Conservation (phyloP, 2,113 vertebrate genomes). For the Eublepharis macularius region DNA sequence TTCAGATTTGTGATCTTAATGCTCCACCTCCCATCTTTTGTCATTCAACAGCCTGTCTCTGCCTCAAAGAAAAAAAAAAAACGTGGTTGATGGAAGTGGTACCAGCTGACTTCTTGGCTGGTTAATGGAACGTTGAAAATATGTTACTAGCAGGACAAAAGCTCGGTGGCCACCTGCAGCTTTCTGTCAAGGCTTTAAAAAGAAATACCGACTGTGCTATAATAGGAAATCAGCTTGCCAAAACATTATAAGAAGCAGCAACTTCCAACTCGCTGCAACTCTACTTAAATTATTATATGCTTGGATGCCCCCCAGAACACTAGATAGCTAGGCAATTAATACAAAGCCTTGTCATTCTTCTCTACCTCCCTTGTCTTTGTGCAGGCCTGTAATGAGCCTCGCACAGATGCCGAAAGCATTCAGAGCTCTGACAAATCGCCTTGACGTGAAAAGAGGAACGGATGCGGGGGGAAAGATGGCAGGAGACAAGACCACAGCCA, state of each 20-base stretch:
- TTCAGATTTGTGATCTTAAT: not conserved
- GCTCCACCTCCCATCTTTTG: not conserved
- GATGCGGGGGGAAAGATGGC: not conserved
- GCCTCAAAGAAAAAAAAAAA: too few species aligned
- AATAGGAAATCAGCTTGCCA: conserved; percentile 67
- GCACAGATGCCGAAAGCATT: conserved; percentile 50
- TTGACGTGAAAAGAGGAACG: conserved; percentile 45
- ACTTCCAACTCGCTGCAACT: conserved; percentile 71
- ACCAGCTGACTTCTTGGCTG: conserved; percentile 1
- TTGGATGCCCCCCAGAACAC: conserved; percentile 66
- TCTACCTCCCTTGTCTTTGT: conserved; percentile 63
- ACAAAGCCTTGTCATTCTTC: conserved; percentile 66
- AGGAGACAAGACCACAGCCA: conserved; percentile 22
- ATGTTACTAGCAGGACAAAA: conserved; percentile 41
- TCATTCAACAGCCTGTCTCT: not conserved
- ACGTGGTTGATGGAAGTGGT: not conserved
- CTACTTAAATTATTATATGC: conserved; percentile 74
- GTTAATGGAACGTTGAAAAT: conserved; percentile 33
- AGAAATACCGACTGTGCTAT: conserved; percentile 63
- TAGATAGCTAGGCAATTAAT: conserved; percentile 75
- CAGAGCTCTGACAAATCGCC: conserved; percentile 62
- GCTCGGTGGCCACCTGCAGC: conserved; percentile 41
- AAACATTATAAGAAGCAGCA: conserved; percentile 62
- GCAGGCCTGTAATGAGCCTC: conserved; percentile 68
- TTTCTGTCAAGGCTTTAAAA: conserved; percentile 67